Evolutionary conservation across 1,140 invertebrate genomes (phyloP), one percentile per base, ranked within the genome.

Genomic region (Brachionus plicatilis): DNA sequence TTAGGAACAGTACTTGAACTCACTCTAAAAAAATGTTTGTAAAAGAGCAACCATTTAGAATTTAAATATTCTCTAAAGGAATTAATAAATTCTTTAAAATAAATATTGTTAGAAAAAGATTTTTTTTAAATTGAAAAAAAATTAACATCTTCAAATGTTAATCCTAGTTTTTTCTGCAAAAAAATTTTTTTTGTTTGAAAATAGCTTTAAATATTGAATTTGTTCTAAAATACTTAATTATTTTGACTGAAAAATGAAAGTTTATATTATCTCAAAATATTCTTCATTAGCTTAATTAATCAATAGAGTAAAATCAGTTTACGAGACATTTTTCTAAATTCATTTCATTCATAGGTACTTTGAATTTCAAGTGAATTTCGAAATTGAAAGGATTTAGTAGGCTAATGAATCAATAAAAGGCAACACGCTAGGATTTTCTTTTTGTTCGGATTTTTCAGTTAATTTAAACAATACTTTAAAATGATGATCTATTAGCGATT

Each of bases 391-490:
- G 66, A 43, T 41, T 72, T 72, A 72, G 33, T 72, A 72, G 68
- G 68, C 68, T 72, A 72, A 72, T 72, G 68, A 72, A 72, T 72
- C 68, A 72, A 72, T 72, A 72, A 72, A 72, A 72, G 68, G 68
- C 68, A 72, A 72, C 68, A 72, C 68, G 68, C 68, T 72, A 72
- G 41, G 68, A 72, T 72, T 43, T 43, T 41, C 68, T 72, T 43
- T 43, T 72, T 72, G 33, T 41, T 68, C 33, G 33, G 41, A 68
- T 33, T 33, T 68, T 68, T 41, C 27, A 68, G 66, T 72, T 72
- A 72, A 72, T 72, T 72, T 72, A 72, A 72, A 72, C 68, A 72
- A 72, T 72, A 41, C 66, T 68, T 72, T 43, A 72, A 43, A 72
- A 72, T 72, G 68, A 72, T 72, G 68, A 72, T 72, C 68, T 72